Base-by-base conservation (phyloP, 2,888 invertebrate species). In the Bombyx huttoni region DNA sequence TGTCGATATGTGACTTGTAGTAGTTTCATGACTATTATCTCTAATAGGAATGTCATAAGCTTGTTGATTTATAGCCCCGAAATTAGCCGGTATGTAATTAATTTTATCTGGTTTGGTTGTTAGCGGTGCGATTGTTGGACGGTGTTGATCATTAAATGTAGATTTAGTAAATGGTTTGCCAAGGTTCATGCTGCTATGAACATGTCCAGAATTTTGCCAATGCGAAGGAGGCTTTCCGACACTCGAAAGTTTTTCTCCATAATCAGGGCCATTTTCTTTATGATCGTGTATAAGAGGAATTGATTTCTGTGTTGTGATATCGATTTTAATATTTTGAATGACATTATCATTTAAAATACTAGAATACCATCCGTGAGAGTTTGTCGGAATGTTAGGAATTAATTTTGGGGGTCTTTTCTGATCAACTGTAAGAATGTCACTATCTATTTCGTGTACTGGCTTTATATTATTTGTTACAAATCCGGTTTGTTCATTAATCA, bases 331-430 rank as follows among this genome's bases (percentile, higher is more conserved):
- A 40, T 78, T 78, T 58, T 75, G 80, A 8, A 86, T 68, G 52
- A 77, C 77, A 53, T 77, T 76, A 58, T 81, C 80, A 59, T 80
- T 77, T 3, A 76, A 58, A 8, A 78, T 64, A 58, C 81, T 84
- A 1, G 87, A 83, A 63, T 86, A 86, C 88, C 88, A 88, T 34
- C 88, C 86, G 60, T 88, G 88, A 13, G 88, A 87, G 54, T 88
- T 88, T 0, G 82, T 85, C 47, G 80, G 75, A 54, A 78, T 69
- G 58, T 82, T 81, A 48, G 82, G 81, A 58, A 79, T 80, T n/a
- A 78, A 58, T 59, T 84, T 84, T 5, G 76, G 68, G 3, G 80
- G 81, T 58, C 78, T 73, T 49, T 75, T 79, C 40, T 72, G 66
- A 48, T 76, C 76, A 51, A 51, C 61, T 45, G 59, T 54, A 54